Evolutionary conservation across 1,140 invertebrate genomes (phyloP).

Genomic region (Polyergus mexicanus): DNA sequence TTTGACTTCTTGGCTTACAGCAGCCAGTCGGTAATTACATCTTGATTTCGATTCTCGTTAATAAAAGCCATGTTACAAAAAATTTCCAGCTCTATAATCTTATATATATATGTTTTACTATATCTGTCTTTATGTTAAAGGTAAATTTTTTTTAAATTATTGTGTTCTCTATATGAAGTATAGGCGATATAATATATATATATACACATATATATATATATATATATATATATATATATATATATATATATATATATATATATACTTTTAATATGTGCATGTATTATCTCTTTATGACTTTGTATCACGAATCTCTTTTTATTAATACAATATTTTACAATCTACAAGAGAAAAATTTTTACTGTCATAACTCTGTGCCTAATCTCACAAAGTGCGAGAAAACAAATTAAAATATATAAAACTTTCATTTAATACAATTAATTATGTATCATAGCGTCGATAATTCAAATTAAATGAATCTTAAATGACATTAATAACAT

Average conservation of each 20-base stretch:
- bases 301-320: constrained; percentile 10
- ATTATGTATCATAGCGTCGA: background rate
- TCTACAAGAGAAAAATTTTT: background rate
- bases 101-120: background rate
- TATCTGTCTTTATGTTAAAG: background rate
- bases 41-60: constrained; percentile 12
- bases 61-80: background rate
- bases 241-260: background rate
- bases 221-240: background rate
- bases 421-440: background rate
- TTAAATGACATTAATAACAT: constrained; percentile 17
- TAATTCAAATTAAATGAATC: background rate
- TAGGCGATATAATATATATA: background rate
- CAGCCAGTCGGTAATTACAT: constrained; percentile 34
- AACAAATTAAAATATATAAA: background rate
- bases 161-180: background rate
- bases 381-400: background rate
- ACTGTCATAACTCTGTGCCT: background rate
- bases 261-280: background rate
- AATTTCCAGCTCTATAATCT: background rate
- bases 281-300: background rate
- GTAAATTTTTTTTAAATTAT: constrained; percentile 18
- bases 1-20: constrained; percentile 28
- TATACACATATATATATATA: background rate
- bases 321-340: constrained; percentile 41